Evolutionary conservation across 2,113 vertebrate species (phyloP).

Genomic region (Oreochromis tanganicae): DNA sequence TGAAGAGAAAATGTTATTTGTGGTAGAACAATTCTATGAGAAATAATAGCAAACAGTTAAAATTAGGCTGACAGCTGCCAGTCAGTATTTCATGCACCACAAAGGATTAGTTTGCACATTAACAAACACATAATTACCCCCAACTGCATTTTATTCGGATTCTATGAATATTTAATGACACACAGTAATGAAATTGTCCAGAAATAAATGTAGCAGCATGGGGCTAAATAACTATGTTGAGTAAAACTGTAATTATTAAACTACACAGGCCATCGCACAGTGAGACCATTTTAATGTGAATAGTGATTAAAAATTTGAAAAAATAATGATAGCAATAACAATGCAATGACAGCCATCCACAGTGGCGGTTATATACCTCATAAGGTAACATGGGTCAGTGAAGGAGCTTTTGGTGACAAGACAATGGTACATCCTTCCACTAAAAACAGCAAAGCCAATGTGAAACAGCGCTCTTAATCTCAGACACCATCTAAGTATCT

Average conservation of each 20-base stretch:
- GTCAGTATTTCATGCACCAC: conserved; percentile 26
- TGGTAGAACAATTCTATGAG: background rate
- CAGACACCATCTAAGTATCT: background rate
- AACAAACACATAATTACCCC: conserved; percentile 47
- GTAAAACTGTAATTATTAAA: conserved; percentile 23
- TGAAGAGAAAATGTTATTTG: background rate
- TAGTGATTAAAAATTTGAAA: conserved; percentile 32
- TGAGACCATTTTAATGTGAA: conserved; percentile 2
- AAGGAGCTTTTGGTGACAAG: background rate
- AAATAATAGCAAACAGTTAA: background rate
- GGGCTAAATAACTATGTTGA: background rate
- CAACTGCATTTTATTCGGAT: conserved; percentile 44
- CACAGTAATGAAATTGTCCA: conserved; percentile 40
- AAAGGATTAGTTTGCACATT: conserved; percentile 32
- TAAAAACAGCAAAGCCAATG: background rate
- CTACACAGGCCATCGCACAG: background rate
- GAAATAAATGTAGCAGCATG: conserved; percentile 20
- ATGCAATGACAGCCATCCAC: background rate
- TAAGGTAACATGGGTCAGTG: background rate
- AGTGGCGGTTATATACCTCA: background rate
- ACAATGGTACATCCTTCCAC: background rate
- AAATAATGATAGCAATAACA: conserved; percentile 7
- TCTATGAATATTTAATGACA: conserved; percentile 64
- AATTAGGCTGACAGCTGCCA: conserved; percentile 45
- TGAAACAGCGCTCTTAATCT: background rate